A percentile compares a stretch with the other conserved stretches of the same genome.
These are phyloP conservation scores for Drosophila orena DNA, from an alignment of 1,140 invertebrate genomes.

Conservation along the genomic window DNA sequence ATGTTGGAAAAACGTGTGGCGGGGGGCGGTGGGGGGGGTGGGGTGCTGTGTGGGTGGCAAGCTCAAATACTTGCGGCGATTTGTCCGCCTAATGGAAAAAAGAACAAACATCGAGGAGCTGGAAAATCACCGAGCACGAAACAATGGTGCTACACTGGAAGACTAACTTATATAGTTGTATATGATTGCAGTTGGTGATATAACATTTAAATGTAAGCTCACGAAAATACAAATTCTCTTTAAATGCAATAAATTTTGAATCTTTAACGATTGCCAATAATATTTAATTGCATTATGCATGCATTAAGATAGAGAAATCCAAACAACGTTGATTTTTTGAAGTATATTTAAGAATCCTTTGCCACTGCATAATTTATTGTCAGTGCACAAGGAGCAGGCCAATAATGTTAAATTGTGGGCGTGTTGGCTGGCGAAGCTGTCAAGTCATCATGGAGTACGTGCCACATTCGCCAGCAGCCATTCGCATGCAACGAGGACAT, in stretches of 20 bases:
- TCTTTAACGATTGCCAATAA: too few relatives aligned
- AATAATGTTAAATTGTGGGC: slow-evolving; percentile 21
- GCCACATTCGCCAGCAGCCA: slow-evolving; percentile 47
- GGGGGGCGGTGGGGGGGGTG: neutral
- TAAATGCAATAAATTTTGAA: too few relatives aligned
- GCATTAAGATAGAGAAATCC: too few relatives aligned
- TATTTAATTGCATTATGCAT: too few relatives aligned
- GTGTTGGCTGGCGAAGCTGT: slow-evolving; percentile 27
- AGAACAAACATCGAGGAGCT: slow-evolving; percentile 32
- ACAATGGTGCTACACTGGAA: neutral
- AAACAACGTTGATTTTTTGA: neutral
- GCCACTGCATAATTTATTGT: neutral
- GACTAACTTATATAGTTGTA: too few relatives aligned
- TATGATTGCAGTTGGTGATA: too few relatives aligned
- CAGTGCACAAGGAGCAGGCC: slow-evolving; percentile 3
- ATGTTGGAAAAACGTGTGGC: slow-evolving; percentile 41
- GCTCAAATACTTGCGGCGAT: slow-evolving; percentile 49
- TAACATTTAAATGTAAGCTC: too few relatives aligned
- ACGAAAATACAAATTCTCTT: too few relatives aligned
- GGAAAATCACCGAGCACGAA: slow-evolving; percentile 3
- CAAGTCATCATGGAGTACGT: slow-evolving; percentile 51
- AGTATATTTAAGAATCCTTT: neutral
- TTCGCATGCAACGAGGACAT: slow-evolving; percentile 58
- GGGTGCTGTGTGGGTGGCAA: neutral
- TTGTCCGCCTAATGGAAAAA: slow-evolving; percentile 46